Evolutionary conservation across 1,140 invertebrate species (phyloP).

Genomic region (Bombus superbus): DNA sequence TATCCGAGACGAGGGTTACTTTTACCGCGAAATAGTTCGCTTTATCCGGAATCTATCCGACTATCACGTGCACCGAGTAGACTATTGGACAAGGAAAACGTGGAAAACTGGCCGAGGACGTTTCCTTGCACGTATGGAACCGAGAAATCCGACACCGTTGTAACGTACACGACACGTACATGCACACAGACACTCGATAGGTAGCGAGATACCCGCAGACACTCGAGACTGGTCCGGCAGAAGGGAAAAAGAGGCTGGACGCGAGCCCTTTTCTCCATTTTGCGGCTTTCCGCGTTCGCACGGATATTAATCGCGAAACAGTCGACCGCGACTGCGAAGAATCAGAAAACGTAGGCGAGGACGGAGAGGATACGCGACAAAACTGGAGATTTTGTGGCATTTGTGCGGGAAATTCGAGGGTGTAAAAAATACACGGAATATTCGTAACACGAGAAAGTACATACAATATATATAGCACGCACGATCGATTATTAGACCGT

Average conservation of each 20-base stretch:
- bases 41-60: constrained; percentile 11
- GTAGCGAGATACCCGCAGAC: constrained; percentile 22
- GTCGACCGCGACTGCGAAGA: not conserved
- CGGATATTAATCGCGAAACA: constrained; percentile 44
- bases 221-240: constrained; percentile 12
- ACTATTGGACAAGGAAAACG: not conserved
- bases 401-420: no score
- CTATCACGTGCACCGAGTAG: not conserved
- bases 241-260: constrained; percentile 1
- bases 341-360: not conserved
- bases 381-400: no score
- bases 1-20: not conserved
- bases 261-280: constrained; percentile 22
- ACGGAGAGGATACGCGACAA: not conserved
- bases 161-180: not conserved
- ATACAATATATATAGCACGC: no score
- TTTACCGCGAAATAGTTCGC: constrained; percentile 13
- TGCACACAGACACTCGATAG: not conserved
- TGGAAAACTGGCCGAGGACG: constrained; percentile 2
- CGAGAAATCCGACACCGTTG: constrained; percentile 30
- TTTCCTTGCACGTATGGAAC: constrained; percentile 13
- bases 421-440: no score
- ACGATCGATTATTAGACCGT: no score
- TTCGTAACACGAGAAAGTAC: no score
- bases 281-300: constrained; percentile 36